Conservation (phyloP, 2,888 invertebrate species). For the Adelphocoris suturalis region DNA sequence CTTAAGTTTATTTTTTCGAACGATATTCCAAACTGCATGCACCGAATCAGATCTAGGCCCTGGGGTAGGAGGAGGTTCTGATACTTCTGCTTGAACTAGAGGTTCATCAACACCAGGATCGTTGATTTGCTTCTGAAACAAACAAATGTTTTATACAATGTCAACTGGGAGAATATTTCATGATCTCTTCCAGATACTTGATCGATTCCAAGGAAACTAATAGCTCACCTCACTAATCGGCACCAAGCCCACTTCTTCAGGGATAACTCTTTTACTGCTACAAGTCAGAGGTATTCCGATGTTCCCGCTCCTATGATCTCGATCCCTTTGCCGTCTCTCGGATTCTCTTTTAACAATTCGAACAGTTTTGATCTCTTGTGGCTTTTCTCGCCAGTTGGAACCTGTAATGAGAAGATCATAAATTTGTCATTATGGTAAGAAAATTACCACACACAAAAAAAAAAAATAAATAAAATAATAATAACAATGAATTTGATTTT, state of each 20-base stretch:
- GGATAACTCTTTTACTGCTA: constrained; percentile 76
- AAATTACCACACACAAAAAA: too few relatives aligned
- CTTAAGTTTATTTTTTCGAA: constrained; percentile 78
- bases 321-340: constrained; percentile 89
- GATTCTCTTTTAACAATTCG: constrained; percentile 95
- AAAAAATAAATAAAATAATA: not conserved
- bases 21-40: constrained; percentile 78
- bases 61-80: constrained; percentile 77
- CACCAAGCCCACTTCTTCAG: constrained; percentile 78
- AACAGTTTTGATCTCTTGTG: constrained; percentile 93
- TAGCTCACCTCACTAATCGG: constrained; percentile 73
- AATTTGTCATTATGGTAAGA: not conserved
- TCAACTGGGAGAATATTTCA: not conserved
- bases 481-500: too few relatives aligned
- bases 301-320: constrained; percentile 83
- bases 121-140: not conserved
- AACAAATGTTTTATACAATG: not conserved
- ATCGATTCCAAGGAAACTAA: not conserved
- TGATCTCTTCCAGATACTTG: not conserved
- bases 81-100: not conserved
- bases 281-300: constrained; percentile 77
- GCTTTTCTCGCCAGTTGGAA: constrained; percentile 83
- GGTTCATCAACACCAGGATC: constrained; percentile 28
- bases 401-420: constrained; percentile 35
- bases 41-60: constrained; percentile 79